A percentile compares a stretch with the other conserved stretches of the same genome.
phyloP scores from a whole-genome alignment of 2,113 vertebrate genomes.

The Peromyscus polionotus region DNA sequence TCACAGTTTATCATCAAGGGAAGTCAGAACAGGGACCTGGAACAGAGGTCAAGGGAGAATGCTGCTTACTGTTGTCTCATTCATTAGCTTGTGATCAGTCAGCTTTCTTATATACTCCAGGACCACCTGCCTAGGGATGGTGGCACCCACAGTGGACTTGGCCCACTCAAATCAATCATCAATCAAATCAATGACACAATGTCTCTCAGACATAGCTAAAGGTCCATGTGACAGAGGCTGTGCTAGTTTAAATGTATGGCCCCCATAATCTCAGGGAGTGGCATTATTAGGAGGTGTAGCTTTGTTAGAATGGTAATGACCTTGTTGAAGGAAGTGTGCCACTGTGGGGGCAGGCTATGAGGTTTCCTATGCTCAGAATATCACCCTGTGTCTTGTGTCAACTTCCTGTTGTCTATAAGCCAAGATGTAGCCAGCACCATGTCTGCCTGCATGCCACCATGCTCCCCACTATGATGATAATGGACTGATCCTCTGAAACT shows the following conservation, averaged over 20 bases:
- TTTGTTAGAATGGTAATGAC: not conserved
- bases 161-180: not conserved
- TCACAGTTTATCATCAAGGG: not conserved
- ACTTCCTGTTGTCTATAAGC: not conserved
- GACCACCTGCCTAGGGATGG: not conserved
- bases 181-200: not conserved
- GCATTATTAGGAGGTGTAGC: not conserved
- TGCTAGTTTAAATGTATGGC: not conserved
- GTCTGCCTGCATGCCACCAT: not conserved
- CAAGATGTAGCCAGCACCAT: not conserved
- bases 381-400: not conserved
- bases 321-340: not conserved
- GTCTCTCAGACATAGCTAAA: not conserved
- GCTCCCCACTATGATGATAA: not conserved
- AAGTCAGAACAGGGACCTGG: not conserved
- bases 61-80: not conserved
- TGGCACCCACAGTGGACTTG: not conserved
- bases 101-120: not conserved
- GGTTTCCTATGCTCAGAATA: not conserved
- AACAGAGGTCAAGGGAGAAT: no score
- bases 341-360: not conserved
- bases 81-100: not conserved
- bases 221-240: not conserved
- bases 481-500: not conserved
- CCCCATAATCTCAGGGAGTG: not conserved